Percentiles rank a stretch among this genome's conserved stretches.
These are phyloP conservation scores for Phalacrocorax brasilianus DNA, from an alignment of 2,113 vertebrate species.

Conservation along the genomic window DNA sequence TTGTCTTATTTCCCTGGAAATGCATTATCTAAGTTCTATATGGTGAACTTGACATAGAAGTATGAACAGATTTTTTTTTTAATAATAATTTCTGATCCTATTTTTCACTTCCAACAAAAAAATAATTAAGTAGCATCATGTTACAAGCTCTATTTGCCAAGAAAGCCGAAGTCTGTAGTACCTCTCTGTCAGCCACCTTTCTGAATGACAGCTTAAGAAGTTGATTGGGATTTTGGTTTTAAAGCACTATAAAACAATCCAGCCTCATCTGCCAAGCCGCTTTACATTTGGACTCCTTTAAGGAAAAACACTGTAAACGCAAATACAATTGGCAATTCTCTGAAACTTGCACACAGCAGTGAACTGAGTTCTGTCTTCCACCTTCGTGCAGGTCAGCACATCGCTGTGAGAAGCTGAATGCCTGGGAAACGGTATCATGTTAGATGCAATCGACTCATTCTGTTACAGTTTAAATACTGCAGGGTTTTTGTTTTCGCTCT, in stretches of 20 bases:
- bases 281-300: neutral
- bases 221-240: neutral
- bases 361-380: neutral
- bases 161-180: neutral
- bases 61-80: neutral
- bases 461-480: neutral
- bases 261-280: neutral
- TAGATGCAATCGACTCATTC: neutral
- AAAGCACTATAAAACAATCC: neutral
- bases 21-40: neutral
- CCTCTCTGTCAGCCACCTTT: neutral
- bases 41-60: neutral
- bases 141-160: neutral
- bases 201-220: neutral
- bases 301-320: neutral
- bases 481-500: neutral
- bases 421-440: neutral
- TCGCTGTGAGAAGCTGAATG: neutral
- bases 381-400: neutral
- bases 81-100: neutral
- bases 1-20: neutral
- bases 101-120: neutral
- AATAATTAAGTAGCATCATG: neutral
- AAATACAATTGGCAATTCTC: neutral
- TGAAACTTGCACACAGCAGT: neutral